Conservation (phyloP, 2,888 invertebrate genomes). For the Xestia sexstrigata region DNA sequence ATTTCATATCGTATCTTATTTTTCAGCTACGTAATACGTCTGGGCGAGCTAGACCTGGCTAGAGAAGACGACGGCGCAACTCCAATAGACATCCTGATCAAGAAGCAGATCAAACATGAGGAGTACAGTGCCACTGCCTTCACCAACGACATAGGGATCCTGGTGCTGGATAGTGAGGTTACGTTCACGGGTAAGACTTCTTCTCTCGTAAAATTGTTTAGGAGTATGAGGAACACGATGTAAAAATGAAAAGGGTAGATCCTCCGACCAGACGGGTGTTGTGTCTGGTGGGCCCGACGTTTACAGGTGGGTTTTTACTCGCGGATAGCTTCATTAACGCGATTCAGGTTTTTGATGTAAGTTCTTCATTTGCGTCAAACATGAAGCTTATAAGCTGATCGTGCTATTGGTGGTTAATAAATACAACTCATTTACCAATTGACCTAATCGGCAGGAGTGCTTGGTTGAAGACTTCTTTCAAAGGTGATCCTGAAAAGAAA, state of each 20-base stretch:
- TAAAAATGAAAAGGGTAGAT: neutral
- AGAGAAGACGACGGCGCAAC: constrained; percentile 92
- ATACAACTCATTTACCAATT: no score
- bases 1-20: neutral
- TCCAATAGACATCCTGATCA: constrained; percentile 91
- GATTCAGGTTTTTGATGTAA: neutral
- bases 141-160: constrained; percentile 95
- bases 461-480: no score
- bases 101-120: constrained; percentile 92
- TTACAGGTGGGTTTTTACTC: neutral
- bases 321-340: no score
- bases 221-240: neutral
- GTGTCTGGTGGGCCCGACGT: neutral
- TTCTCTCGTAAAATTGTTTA: no score
- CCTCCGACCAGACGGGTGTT: neutral
- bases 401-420: no score
- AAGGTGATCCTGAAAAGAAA: neutral
- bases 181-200: constrained; percentile 88
- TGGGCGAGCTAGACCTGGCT: constrained; percentile 95
- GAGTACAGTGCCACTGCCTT: constrained; percentile 91
- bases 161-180: constrained; percentile 91
- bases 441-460: no score
- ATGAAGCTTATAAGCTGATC: neutral
- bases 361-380: neutral
- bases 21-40: constrained; percentile 92